These are phyloP conservation scores for Spilogale gracilis DNA, from an alignment of 2,113 vertebrate species.

Conservation along the genomic window DNA sequence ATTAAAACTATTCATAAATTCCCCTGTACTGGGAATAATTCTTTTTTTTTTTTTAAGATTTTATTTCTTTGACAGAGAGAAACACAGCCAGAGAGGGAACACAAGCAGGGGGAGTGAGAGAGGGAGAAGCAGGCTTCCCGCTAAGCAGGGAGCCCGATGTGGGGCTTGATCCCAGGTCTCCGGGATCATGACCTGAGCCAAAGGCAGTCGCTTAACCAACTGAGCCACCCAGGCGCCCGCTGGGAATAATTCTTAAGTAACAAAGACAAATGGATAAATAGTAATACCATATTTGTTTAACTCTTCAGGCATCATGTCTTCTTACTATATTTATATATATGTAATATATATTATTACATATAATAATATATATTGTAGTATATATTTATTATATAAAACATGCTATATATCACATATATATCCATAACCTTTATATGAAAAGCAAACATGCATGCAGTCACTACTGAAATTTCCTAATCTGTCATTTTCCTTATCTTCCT, in stretches of 20 bases:
- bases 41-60: no score
- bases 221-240: no score
- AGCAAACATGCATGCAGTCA: not conserved
- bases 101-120: no score
- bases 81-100: no score
- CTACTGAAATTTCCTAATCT: constrained; percentile 9
- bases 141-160: no score
- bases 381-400: not conserved
- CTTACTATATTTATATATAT: not conserved
- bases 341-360: not conserved
- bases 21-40: not conserved
- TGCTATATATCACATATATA: not conserved
- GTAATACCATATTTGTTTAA: not conserved
- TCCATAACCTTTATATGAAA: not conserved
- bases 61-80: no score
- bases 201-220: no score
- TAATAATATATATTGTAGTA: not conserved
- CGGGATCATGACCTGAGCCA: no score
- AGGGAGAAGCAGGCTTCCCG: no score
- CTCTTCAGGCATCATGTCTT: not conserved
- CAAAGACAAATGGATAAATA: not conserved
- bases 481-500: not conserved
- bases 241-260: constrained; percentile 28
- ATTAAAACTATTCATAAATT: not conserved
- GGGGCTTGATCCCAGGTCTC: no score